Evolutionary conservation across 2,888 invertebrate species (phyloP), one percentile per base, ranked within the genome.

Genomic region (Himalopsyche tibetana): DNA sequence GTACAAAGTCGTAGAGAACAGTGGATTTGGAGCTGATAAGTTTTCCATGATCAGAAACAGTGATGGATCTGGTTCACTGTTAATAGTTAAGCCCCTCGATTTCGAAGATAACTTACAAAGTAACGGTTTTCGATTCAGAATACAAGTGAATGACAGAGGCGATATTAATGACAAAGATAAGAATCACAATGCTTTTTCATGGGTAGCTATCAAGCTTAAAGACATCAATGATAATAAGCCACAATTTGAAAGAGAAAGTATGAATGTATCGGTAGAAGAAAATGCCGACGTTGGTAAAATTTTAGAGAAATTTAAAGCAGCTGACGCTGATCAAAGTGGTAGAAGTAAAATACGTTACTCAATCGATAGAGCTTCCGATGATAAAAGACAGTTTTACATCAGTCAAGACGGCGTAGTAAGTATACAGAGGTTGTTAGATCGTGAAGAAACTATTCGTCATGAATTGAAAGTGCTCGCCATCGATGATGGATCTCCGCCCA

Each of bases 381-480:
- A 96, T 84, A 95, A 95, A 89, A 92, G 96, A 85, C 96, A 96
- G 90, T 96, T 96, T 91, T 94, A 94, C 55, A 96, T 96, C 89
- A 96, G 95, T 90, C 95, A 95, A 89, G 95, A 95, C 90, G 96
- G 96, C 55, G 95, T 95, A 0, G 96, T 96, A 0, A 95, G 95
- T 82, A 96, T 96, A 88, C 96, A 96, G 89, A 92, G 96, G 85
- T 94, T 94, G 79, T 92, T 96, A 38, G 96, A 96, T 91, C 92
- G 96, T 17, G 96, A 96, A 91, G 96, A 96, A 90, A 96, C 95
- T 0, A 95, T 96, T 4, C 93, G 95, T 86, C 96, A 96, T 92
- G 95, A 95, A 91, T 95, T 96, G 28, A 96, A 96, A 91, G 96
- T 96, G 84, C 92, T 96, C 88, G 96, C 96, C 0, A 96, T 96